phyloP scores from a whole-genome alignment of 2,797 vertebrate genomes.

The Poliocrania exsul region DNA sequence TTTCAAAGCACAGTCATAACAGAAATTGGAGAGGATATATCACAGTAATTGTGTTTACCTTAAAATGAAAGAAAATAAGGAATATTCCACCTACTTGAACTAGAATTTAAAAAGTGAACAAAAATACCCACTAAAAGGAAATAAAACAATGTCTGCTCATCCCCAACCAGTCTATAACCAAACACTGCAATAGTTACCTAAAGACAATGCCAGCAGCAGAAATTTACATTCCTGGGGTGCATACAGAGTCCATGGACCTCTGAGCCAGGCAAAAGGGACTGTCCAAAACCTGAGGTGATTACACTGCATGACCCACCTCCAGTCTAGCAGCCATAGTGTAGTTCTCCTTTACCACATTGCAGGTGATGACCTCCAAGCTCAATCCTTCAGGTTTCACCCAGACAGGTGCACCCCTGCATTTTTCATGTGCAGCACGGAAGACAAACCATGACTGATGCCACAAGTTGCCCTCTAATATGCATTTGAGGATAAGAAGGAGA shows the following conservation, averaged over 20 bases:
- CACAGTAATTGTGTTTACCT: neutral
- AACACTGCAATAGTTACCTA: neutral
- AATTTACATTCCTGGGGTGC: neutral
- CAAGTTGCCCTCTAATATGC: neutral
- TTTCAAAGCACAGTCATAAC: neutral
- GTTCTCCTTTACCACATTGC: neutral
- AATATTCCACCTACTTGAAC: constrained; percentile 14
- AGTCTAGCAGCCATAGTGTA: neutral
- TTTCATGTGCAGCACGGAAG: neutral
- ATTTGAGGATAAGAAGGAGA: neutral
- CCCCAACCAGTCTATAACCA: neutral
- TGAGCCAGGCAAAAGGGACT: neutral
- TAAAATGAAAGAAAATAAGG: constrained; percentile 8
- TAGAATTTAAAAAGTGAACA: neutral
- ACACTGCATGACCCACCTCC: neutral
- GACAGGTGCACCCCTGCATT: fast-evolving
- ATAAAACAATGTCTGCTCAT: neutral
- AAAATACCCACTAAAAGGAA: neutral
- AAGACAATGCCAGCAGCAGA: neutral
- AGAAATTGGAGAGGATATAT: constrained; percentile 38
- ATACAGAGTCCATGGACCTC: neutral
- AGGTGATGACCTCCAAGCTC: neutral
- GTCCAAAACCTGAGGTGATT: neutral
- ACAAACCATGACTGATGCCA: neutral
- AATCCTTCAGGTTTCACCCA: neutral